A percentile compares a stretch with the other conserved stretches of the same genome.
Evolutionary conservation across 2,888 invertebrate genomes (phyloP).

Genomic region (Therioaphis trifolii): DNA sequence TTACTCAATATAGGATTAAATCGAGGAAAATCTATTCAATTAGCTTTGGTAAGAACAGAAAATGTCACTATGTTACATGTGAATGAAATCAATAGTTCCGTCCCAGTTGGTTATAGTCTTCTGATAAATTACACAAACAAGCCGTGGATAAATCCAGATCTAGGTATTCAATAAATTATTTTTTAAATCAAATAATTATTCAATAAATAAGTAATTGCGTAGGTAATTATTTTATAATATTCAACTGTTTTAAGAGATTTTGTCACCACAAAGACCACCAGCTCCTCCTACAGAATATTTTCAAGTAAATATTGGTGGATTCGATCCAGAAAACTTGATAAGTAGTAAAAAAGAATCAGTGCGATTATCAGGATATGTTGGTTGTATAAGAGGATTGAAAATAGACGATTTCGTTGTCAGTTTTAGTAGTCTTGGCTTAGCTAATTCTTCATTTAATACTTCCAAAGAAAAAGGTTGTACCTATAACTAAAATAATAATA

Average conservation of each 20-base stretch:
- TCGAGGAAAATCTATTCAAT: slow-evolving; percentile 86
- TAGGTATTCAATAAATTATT: slow-evolving; percentile 71
- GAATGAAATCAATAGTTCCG: slow-evolving; percentile 80
- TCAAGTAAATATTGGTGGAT: slow-evolving; percentile 86
- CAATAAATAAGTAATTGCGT: background rate
- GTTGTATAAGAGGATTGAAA: slow-evolving; percentile 87
- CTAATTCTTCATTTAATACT: slow-evolving; percentile 61
- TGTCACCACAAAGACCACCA: slow-evolving; percentile 88
- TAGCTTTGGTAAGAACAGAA: slow-evolving; percentile 79
- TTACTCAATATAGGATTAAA: slow-evolving; percentile 73
- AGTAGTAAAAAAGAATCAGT: slow-evolving; percentile 67
- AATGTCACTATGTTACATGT: slow-evolving; percentile 81
- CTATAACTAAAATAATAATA: background rate
- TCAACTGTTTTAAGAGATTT: slow-evolving; percentile 76
- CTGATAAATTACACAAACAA: slow-evolving; percentile 84
- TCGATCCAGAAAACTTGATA: slow-evolving; percentile 79
- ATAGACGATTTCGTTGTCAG: slow-evolving; percentile 85
- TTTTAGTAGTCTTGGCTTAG: slow-evolving; percentile 72
- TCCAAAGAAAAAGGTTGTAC: slow-evolving; percentile 51
- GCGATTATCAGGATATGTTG: slow-evolving; percentile 77
- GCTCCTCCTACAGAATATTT: slow-evolving; percentile 91
- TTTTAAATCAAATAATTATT: background rate
- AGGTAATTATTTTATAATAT: slow-evolving; percentile 63
- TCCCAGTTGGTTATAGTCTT: slow-evolving; percentile 77
- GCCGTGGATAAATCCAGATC: slow-evolving; percentile 86